A percentile compares a stretch with the other conserved stretches of the same genome.
Evolutionary conservation across 2,888 invertebrate species (phyloP).

Genomic region (Ornithoptera alexandrae): DNA sequence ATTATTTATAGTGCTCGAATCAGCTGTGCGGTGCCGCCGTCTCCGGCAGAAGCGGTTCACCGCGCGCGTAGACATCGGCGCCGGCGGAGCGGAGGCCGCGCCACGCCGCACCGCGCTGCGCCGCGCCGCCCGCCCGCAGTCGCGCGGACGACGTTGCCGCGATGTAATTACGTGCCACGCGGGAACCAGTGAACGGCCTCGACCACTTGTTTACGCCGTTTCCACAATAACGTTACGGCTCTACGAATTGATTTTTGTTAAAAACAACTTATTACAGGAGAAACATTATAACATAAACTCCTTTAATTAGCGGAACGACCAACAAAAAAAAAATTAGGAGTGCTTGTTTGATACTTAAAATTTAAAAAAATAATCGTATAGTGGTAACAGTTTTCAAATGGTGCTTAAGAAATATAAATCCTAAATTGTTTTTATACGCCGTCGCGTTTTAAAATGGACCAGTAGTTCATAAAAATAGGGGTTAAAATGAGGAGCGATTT

Average conservation of each 20-base stretch:
- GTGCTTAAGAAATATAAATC: too few relatives aligned
- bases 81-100: slow-evolving; percentile 34
- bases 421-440: neutral
- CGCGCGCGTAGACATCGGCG: slow-evolving; percentile 36
- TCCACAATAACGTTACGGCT: slow-evolving; percentile 41
- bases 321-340: too few relatives aligned
- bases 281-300: neutral
- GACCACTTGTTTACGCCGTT: slow-evolving; percentile 53
- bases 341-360: neutral
- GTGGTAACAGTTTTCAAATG: slow-evolving; percentile 24
- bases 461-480: slow-evolving; percentile 44
- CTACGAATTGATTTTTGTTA: slow-evolving; percentile 39
- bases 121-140: slow-evolving; percentile 30
- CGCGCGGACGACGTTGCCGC: slow-evolving; percentile 39
- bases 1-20: slow-evolving; percentile 76
- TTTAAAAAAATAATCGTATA: neutral
- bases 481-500: slow-evolving; percentile 76
- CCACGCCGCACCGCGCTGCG: slow-evolving; percentile 11
- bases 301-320: slow-evolving; percentile 1
- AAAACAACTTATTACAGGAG: slow-evolving; percentile 30
- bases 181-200: slow-evolving; percentile 56
- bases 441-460: slow-evolving; percentile 34
- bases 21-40: slow-evolving; percentile 51
- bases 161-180: slow-evolving; percentile 46
- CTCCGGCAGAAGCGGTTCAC: slow-evolving; percentile 36